Conservation (phyloP, 2,888 invertebrate species). For the Acrobasis consociella region DNA sequence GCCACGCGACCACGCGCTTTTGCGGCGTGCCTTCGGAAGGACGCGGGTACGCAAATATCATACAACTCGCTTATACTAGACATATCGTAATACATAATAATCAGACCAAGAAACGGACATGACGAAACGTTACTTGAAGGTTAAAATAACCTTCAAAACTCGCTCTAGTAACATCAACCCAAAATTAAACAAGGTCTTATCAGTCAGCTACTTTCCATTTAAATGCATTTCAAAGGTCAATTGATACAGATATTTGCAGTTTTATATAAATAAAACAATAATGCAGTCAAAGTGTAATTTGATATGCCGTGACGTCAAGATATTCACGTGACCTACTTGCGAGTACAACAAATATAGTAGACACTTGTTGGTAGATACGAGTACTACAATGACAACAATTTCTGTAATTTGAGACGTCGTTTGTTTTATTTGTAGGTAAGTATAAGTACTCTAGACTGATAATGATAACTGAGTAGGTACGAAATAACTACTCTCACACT, state of each 20-base stretch:
- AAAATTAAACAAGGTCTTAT: constrained; percentile 14
- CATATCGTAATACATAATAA: constrained; percentile 11
- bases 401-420: background rate
- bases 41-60: constrained; percentile 23
- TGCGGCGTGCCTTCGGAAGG: constrained; percentile 33
- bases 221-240: constrained; percentile 9
- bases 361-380: background rate
- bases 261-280: constrained; percentile 10
- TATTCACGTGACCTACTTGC: background rate
- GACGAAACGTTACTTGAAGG: constrained; percentile 20
- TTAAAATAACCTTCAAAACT: constrained; percentile 17
- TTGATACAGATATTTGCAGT: constrained; percentile 10
- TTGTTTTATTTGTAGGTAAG: no score
- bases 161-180: constrained; percentile 15
- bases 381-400: background rate
- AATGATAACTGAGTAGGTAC: no score
- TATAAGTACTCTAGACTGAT: no score
- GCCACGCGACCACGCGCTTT: constrained; percentile 25
- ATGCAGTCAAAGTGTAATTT: background rate
- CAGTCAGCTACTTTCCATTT: constrained; percentile 3
- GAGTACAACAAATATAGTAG: no score
- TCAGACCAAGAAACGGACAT: constrained; percentile 20
- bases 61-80: constrained; percentile 1
- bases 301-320: constrained; percentile 9
- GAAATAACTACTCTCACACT: no score